Base-by-base conservation (phyloP, 2,113 vertebrate genomes). In the Puntigrus tetrazona region DNA sequence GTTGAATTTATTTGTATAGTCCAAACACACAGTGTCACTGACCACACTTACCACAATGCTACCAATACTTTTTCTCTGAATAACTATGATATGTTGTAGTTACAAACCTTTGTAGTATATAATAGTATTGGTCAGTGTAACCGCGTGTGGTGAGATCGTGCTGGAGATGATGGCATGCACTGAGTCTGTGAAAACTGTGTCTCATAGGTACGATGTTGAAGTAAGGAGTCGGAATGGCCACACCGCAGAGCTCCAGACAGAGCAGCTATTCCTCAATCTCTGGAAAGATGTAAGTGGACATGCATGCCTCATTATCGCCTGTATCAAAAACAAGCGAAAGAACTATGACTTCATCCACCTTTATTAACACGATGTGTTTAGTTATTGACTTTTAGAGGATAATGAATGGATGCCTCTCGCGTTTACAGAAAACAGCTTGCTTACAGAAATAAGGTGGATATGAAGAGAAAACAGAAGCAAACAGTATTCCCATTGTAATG, bases 261-360 rank as follows among this genome's bases (percentile, higher is more conserved):
- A 92, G 95, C 74, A 92, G 93, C 77, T 89, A 94, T 1, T 89
- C 94, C 16, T 93, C 94, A 0, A 91, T 95, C 67, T 94, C 95
- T 18, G 94, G 95, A 41, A 95, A 96, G 88, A 95, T 96, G 97
- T 95, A 93, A 96, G 96, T 90, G 27, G 20, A 18, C 20, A 2
- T 43, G 9, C 63, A 67, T 22, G 7, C 31, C 18, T 20, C 2
- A 5, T 69, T 61, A 55, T n/a, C 20, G 2, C 52, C n/a, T 9
- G 22, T 0, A n/a, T 3, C 20, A 55, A 55, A 55, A 55, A 55
- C 7, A 22, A 52, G 50, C 18, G 20, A 52, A 52, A 22, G 2
- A 52, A 22, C 5, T 22, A 22, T 52, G 1, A 50, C 18, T 50
- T 18, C 18, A 18, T 50, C 50, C 50, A 52, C 3, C 8, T 43